A percentile compares a stretch with the other conserved stretches of the same genome.
Evolutionary conservation across 2,113 vertebrate species (phyloP).

Genomic region (Columbina picui): DNA sequence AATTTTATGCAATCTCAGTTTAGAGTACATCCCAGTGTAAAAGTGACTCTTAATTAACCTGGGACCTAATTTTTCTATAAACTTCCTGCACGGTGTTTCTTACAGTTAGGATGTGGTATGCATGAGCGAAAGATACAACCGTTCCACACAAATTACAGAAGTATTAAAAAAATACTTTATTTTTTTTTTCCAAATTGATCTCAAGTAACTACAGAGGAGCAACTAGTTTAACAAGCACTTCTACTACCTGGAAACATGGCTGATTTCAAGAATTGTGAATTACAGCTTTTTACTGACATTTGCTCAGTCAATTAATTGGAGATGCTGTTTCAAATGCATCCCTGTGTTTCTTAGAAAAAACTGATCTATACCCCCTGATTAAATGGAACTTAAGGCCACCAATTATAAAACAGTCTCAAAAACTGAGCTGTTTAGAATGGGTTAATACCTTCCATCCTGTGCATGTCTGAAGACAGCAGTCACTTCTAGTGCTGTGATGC

Average conservation of each 20-base stretch:
- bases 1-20: neutral
- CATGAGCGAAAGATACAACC: constrained; percentile 8
- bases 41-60: constrained; percentile 20
- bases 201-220: constrained; percentile 40
- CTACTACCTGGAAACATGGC: neutral
- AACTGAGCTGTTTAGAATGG: neutral
- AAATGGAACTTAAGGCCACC: constrained; percentile 59
- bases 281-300: neutral
- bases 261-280: constrained; percentile 35
- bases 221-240: constrained; percentile 26
- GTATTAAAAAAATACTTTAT: constrained; percentile 74
- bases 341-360: neutral
- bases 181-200: constrained; percentile 52
- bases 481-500: neutral
- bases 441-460: neutral
- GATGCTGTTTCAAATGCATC: constrained; percentile 7
- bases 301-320: neutral
- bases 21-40: constrained; percentile 6
- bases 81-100: constrained; percentile 14
- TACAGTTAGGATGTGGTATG: neutral
- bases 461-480: neutral
- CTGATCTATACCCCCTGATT: neutral
- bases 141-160: constrained; percentile 19
- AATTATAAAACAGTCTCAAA: constrained; percentile 12
- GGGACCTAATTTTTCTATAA: constrained; percentile 19